phyloP scores from a whole-genome alignment of 64 coral and sea anemone species.

The Montipora cactus region DNA sequence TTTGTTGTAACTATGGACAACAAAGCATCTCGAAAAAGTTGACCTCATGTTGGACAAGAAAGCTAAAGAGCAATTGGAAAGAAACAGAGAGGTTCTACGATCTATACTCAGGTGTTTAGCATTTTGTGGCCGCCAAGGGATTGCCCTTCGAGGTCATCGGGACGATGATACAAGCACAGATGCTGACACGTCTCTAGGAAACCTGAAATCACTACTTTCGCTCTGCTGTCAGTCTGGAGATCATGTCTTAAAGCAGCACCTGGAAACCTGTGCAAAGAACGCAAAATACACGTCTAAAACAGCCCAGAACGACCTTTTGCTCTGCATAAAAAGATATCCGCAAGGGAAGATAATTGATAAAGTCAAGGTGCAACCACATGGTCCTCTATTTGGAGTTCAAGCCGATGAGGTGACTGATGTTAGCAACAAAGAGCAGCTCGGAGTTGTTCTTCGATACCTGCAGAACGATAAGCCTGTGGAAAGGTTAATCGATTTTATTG shows the following conservation, averaged over 20 bases:
- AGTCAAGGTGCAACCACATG: too few relatives aligned
- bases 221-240: conserved; percentile 63
- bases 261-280: conserved; percentile 63
- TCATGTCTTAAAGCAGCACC: conserved; percentile 53
- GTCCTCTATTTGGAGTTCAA: not conserved
- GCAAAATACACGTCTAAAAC: conserved; percentile 75
- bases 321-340: not conserved
- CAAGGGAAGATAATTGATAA: too few relatives aligned
- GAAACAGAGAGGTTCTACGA: conserved; percentile 43
- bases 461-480: conserved; percentile 37
- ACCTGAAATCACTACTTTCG: conserved; percentile 63
- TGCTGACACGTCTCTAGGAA: conserved; percentile 26
- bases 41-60: conserved; percentile 44
- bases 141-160: conserved; percentile 60
- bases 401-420: conserved; percentile 50
- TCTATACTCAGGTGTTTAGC: conserved; percentile 68
- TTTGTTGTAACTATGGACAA: conserved; percentile 68
- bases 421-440: conserved; percentile 46
- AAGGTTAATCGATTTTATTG: conserved; percentile 48
- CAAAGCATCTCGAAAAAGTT: conserved; percentile 13
- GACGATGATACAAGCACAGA: conserved; percentile 49
- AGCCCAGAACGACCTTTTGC: conserved; percentile 70
- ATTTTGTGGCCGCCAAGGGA: conserved; percentile 64
- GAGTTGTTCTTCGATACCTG: conserved; percentile 43
- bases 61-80: conserved; percentile 54